phyloP scores from a whole-genome alignment of 2,113 vertebrate species.

The Dascyllus trimaculatus region DNA sequence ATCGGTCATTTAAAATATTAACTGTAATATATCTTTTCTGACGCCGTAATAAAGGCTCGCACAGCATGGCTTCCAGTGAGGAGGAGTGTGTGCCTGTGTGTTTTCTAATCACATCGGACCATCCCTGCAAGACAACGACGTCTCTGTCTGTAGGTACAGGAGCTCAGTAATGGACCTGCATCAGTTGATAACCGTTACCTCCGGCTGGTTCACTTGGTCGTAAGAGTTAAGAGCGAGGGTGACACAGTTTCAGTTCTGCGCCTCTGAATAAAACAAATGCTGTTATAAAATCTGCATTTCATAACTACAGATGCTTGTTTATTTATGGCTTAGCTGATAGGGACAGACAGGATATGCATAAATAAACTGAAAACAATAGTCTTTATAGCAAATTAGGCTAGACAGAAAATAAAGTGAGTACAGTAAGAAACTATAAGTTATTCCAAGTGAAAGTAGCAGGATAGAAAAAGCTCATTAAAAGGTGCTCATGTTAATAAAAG shows the following conservation, averaged over 20 bases:
- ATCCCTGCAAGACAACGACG: conserved; percentile 48
- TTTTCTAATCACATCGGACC: conserved; percentile 36
- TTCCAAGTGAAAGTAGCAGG: no score
- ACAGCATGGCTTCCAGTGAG: background rate
- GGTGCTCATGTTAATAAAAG: background rate
- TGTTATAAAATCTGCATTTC: background rate
- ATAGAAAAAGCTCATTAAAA: background rate
- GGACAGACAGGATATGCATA: no score
- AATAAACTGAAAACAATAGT: no score
- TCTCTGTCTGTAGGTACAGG: conserved; percentile 42
- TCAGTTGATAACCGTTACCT: conserved; percentile 25
- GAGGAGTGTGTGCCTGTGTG: conserved; percentile 7
- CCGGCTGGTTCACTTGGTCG: conserved; percentile 1
- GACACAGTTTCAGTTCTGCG: background rate
- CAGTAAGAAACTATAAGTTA: no score
- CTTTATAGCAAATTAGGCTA: no score
- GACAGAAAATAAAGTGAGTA: no score
- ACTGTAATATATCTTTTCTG: background rate
- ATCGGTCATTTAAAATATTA: background rate
- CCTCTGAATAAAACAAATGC: background rate
- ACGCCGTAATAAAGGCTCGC: background rate
- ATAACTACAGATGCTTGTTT: background rate
- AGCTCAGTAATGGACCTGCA: conserved; percentile 19
- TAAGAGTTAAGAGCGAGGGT: background rate
- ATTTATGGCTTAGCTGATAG: no score